These are phyloP conservation scores for Halichoeres trimaculatus DNA, from an alignment of 2,113 vertebrate genomes.

Conservation along the genomic window DNA sequence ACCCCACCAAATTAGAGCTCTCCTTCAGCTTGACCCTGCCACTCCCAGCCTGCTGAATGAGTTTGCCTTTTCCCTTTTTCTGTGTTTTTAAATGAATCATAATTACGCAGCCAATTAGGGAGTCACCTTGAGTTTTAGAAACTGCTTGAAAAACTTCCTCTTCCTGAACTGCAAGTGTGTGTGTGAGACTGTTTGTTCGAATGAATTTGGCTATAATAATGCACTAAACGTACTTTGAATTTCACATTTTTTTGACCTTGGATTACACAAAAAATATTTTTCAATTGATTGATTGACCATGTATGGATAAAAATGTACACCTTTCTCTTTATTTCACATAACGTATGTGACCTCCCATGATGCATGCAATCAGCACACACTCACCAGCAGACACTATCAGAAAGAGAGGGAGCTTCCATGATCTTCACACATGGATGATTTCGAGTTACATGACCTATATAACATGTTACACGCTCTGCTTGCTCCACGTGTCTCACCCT, in stretches of 20 bases:
- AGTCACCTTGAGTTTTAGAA: constrained; percentile 82
- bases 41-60: constrained; percentile 67
- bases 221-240: no score
- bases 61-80: constrained; percentile 60
- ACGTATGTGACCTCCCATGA: background rate
- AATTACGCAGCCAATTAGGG: constrained; percentile 81
- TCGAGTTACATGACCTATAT: constrained; percentile 85
- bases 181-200: background rate
- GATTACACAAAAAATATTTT: no score
- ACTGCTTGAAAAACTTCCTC: constrained; percentile 69
- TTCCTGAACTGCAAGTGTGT: constrained; percentile 36
- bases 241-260: no score
- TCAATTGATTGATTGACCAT: no score
- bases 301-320: background rate
- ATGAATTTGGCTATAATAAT: constrained; percentile 6
- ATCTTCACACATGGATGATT: constrained; percentile 84
- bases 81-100: constrained; percentile 79
- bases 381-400: constrained; percentile 54
- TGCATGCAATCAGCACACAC: constrained; percentile 28
- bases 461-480: constrained; percentile 81
- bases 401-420: constrained; percentile 69
- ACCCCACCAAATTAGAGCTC: constrained; percentile 78
- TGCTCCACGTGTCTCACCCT: constrained; percentile 76
- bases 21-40: constrained; percentile 81
- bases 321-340: background rate